phyloP scores from a whole-genome alignment of 2,113 vertebrate species.

The Percopsis transmontana region DNA sequence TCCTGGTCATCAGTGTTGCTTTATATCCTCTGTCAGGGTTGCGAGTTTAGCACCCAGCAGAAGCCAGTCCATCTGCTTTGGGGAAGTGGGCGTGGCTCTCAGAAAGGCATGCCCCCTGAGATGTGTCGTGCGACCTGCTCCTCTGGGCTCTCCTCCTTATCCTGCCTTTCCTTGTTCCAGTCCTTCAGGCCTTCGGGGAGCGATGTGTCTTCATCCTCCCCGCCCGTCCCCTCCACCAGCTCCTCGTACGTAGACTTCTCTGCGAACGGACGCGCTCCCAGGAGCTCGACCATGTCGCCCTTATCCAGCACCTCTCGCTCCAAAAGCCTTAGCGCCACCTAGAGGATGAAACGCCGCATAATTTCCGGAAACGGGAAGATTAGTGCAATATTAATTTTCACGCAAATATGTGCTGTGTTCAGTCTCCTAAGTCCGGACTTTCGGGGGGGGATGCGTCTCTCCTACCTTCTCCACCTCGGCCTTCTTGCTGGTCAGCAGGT shows the following conservation, averaged over 20 bases:
- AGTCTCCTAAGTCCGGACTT: too few relatives aligned
- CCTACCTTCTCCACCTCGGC: slow-evolving; percentile 92
- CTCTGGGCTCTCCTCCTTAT: slow-evolving; percentile 81
- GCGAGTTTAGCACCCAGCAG: too few relatives aligned
- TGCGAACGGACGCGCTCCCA: slow-evolving; percentile 89
- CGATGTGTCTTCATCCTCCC: slow-evolving; percentile 91
- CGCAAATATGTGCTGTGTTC: too few relatives aligned
- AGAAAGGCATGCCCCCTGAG: slow-evolving; percentile 82
- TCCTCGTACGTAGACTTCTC: slow-evolving; percentile 97
- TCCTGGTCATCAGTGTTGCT: too few relatives aligned
- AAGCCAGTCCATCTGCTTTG: too few relatives aligned
- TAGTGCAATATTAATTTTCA: too few relatives aligned
- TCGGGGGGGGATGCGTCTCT: background rate
- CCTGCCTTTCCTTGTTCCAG: slow-evolving; percentile 91
- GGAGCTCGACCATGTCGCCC: slow-evolving; percentile 91
- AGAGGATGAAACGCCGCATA: slow-evolving; percentile 25
- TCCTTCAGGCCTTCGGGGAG: slow-evolving; percentile 95
- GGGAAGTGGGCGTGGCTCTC: slow-evolving; percentile 46
- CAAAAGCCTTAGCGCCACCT: slow-evolving; percentile 92
- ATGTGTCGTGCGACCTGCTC: slow-evolving; percentile 85
- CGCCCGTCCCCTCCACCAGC: slow-evolving; percentile 95
- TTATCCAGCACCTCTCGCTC: slow-evolving; percentile 97
- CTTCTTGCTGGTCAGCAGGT: slow-evolving; percentile 86
- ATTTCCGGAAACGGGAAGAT: too few relatives aligned
- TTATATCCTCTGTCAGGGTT: too few relatives aligned